Evolutionary conservation across 2,797 vertebrate species (phyloP).

Genomic region (Capromys pilorides): DNA sequence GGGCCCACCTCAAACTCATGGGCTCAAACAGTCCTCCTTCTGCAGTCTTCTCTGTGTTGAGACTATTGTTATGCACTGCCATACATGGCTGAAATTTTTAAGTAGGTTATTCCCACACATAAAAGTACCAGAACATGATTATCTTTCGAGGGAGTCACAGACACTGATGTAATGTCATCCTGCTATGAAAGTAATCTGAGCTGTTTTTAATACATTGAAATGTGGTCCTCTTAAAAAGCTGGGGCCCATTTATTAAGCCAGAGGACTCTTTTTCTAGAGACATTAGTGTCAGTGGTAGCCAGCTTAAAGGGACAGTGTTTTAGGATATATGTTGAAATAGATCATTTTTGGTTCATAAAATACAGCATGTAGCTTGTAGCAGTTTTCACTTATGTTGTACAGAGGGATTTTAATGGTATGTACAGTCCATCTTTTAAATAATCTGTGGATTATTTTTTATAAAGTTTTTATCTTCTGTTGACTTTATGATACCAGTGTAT

Average conservation of each 20-base stretch:
- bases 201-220: not conserved
- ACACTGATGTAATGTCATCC: not conserved
- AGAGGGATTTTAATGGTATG: not conserved
- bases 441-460: conserved; percentile 45
- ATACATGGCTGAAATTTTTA: not conserved
- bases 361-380: not conserved
- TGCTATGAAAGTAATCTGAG: not conserved
- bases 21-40: not conserved
- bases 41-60: not conserved
- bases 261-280: conserved; percentile 34
- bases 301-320: not conserved
- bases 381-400: not conserved
- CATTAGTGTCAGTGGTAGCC: not conserved
- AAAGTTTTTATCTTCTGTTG: conserved; percentile 41
- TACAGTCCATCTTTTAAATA: not conserved
- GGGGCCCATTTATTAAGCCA: conserved; percentile 9
- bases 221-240: not conserved
- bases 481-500: not conserved
- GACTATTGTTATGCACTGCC: not conserved
- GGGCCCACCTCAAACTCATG: not conserved
- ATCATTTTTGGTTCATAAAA: not conserved
- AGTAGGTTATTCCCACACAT: not conserved
- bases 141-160: not conserved
- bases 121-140: not conserved
- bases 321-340: not conserved